Conservation (phyloP, 2,113 vertebrate species). For the Tyrannus savana region DNA sequence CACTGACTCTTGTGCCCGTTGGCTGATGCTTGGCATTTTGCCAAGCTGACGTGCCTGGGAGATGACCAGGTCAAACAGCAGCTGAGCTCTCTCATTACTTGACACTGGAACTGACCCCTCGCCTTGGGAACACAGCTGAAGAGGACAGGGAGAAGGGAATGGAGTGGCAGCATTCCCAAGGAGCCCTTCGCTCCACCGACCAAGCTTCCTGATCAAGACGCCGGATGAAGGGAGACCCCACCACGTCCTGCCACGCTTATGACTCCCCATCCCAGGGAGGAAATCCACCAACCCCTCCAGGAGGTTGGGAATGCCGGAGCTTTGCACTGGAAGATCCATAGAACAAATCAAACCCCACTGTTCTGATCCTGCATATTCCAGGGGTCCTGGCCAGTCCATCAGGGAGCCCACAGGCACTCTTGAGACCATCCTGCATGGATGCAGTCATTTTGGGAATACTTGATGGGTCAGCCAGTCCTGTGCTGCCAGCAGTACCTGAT, state of each 20-base stretch:
- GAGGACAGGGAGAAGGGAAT: background rate
- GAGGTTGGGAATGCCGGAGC: fast-evolving
- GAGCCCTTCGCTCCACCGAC: background rate
- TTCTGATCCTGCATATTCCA: background rate
- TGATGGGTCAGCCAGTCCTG: background rate
- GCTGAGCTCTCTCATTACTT: fast-evolving
- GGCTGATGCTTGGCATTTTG: background rate
- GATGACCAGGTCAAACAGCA: background rate
- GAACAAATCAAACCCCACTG: background rate
- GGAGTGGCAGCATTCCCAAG: background rate
- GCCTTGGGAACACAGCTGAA: fast-evolving
- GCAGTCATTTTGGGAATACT: background rate
- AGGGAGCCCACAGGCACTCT: background rate
- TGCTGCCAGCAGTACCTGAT: background rate
- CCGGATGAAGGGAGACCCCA: background rate
- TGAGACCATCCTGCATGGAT: background rate
- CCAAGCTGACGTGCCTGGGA: background rate
- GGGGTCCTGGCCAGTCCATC: background rate
- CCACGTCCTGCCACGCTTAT: fast-evolving
- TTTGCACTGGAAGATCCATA: fast-evolving
- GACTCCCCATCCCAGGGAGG: background rate
- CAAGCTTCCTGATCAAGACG: background rate
- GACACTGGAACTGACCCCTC: background rate
- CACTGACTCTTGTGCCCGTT: background rate
- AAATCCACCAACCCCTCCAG: background rate